phyloP scores from a whole-genome alignment of 1,140 invertebrate species.

The Drosophila persimilis region DNA sequence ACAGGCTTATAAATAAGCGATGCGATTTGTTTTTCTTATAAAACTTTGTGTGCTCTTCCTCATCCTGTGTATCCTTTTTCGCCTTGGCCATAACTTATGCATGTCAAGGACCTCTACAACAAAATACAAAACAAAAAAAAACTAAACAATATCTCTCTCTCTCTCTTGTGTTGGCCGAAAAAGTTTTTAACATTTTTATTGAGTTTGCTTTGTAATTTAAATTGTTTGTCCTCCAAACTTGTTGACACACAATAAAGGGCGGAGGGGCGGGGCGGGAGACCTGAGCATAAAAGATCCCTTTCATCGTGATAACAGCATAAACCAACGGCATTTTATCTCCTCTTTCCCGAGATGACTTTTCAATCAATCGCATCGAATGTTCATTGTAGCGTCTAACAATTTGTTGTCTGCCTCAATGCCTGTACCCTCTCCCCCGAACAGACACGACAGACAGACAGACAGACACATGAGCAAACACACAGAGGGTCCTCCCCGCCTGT shows the following conservation, averaged over 20 bases:
- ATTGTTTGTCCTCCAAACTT: conserved; percentile 70
- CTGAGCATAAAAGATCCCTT: not conserved
- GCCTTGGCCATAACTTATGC: conserved; percentile 71
- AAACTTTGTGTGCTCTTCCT: conserved; percentile 53
- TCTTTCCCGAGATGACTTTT: conserved; percentile 60
- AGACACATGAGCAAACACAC: not conserved
- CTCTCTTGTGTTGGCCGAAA: conserved; percentile 50
- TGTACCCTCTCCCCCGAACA: not conserved
- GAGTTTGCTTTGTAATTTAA: conserved; percentile 80
- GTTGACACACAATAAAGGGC: conserved; percentile 48
- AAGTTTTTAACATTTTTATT: conserved; percentile 76
- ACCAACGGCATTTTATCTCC: conserved; percentile 69
- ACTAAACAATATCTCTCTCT: conserved; percentile 67
- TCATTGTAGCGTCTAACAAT: conserved; percentile 76
- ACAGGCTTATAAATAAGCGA: conserved; percentile 74
- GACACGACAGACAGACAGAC: no score
- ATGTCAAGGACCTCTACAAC: conserved; percentile 55
- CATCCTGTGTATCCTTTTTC: conserved; percentile 21
- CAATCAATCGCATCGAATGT: conserved; percentile 78
- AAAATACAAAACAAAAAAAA: no score
- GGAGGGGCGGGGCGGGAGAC: conserved; percentile 3
- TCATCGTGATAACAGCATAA: conserved; percentile 54
- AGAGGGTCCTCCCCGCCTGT: not conserved
- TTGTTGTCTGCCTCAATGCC: conserved; percentile 64
- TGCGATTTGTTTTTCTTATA: conserved; percentile 74